A percentile compares a stretch with the other conserved stretches of the same genome.
phyloP scores from a whole-genome alignment of 2,113 vertebrate species.

The Pedetes capensis region DNA sequence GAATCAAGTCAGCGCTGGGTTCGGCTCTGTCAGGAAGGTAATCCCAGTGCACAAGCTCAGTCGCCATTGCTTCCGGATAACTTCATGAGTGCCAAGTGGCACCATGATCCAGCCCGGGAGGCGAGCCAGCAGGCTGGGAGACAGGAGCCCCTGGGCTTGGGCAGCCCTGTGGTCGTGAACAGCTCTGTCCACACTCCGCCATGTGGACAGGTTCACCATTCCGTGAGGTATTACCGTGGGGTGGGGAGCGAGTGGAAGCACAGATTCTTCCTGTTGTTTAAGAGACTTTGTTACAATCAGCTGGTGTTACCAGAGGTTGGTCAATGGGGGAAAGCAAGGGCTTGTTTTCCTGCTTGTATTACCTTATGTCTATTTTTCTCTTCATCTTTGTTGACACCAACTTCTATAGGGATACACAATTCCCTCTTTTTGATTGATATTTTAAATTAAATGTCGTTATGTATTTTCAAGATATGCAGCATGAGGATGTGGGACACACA shows the following conservation, averaged over 20 bases:
- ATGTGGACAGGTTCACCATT: too few relatives aligned
- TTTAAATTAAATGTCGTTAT: background rate
- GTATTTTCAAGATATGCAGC: background rate
- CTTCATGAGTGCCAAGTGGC: too few relatives aligned
- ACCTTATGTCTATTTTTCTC: background rate
- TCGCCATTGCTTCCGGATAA: background rate
- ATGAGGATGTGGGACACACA: background rate
- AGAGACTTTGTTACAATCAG: background rate
- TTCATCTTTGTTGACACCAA: background rate
- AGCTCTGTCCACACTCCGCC: too few relatives aligned
- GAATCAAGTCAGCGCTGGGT: fast-evolving
- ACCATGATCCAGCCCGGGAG: too few relatives aligned
- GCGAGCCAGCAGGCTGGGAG: background rate
- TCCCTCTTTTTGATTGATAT: background rate
- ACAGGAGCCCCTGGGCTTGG: background rate
- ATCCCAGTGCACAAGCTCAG: fast-evolving
- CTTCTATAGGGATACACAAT: too few relatives aligned
- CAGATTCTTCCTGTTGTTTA: background rate
- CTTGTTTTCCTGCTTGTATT: background rate
- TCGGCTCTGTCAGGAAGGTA: fast-evolving
- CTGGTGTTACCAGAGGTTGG: background rate
- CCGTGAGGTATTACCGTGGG: background rate
- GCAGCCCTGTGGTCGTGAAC: background rate
- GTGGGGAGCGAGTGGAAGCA: too few relatives aligned
- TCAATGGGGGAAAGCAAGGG: fast-evolving